Evolutionary conservation across 2,888 invertebrate genomes (phyloP), one percentile per base, ranked within the genome.

Genomic region (Xiphydria camelus): DNA sequence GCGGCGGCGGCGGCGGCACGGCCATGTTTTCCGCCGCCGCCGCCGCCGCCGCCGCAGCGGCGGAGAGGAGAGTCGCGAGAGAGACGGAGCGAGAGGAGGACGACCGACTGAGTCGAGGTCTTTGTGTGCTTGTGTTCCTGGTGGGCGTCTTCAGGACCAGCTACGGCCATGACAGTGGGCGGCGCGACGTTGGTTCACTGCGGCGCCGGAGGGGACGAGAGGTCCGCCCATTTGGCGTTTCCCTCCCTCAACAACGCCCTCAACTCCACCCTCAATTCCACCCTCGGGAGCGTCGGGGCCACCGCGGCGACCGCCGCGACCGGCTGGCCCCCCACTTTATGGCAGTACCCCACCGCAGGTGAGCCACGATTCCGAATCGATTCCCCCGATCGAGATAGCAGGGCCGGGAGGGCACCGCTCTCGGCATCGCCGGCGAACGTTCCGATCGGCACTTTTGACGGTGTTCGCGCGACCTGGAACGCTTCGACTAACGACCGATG

Each of bases 261-360:
- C 26, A 44, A 40, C 37, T 41, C 71, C 39, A 60, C 60, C 51
- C 50, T 68, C 49, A 64, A 65, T 60, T 58, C 66, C 54, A 65
- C 65, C 45, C 56, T 71, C 40, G 62, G 62, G 37, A 59, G 53
- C 42, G 56, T 64, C 37, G 53, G 59, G 39, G 57, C 75, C 29
- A 70, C 73, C 55, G 76, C 73, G 69, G 64, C 75, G 52, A 66
- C 76, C 61, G 70, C 51, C 70, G 80, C 77, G 22, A 35, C 76
- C 78, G 73, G 82, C 81, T 81, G 84, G 69, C 81, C 86, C 69
- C 83, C 86, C 41, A 83, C 89, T 44, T 82, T 89, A 70, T 90
- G 89, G 89, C 89, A 89, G 78, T 90, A 90, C 80, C 88, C 89
- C 61, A 70, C 68, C 47, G 57, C 70, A 49, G 69, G 59, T 60